These are phyloP conservation scores for Anniella stebbinsi DNA, from an alignment of 2,797 vertebrate genomes.

Conservation along the genomic window DNA sequence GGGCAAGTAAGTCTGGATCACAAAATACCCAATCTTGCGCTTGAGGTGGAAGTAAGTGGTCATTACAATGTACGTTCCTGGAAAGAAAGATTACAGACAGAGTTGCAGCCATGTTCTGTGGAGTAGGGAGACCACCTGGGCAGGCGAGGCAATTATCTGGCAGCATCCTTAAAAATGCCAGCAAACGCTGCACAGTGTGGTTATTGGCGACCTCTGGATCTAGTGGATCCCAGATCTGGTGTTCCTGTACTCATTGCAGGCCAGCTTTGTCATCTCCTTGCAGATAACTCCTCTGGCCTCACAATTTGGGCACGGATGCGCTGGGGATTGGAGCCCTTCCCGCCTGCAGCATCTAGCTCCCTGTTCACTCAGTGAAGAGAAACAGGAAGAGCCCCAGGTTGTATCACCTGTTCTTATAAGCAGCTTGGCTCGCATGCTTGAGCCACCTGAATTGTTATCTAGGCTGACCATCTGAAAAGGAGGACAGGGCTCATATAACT, in stretches of 20 bases:
- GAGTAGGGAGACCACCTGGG: too few relatives aligned
- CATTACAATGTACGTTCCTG: conserved; percentile 99
- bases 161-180: background rate
- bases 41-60: conserved; percentile 99
- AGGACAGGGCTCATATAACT: too few relatives aligned
- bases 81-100: conserved; percentile 10
- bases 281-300: background rate
- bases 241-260: too few relatives aligned
- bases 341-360: background rate
- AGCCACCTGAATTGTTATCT: too few relatives aligned
- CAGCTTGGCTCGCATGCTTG: background rate
- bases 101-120: background rate
- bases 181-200: background rate
- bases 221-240: background rate
- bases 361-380: background rate
- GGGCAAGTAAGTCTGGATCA: conserved; percentile 98
- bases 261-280: background rate
- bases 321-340: background rate
- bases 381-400: background rate
- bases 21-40: conserved; percentile 99
- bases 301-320: too few relatives aligned
- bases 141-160: background rate
- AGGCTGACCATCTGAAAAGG: too few relatives aligned
- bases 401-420: background rate
- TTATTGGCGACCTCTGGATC: too few relatives aligned